These are phyloP conservation scores for Drosophila prosaltans DNA, from an alignment of 1,140 invertebrate species.

Conservation along the genomic window DNA sequence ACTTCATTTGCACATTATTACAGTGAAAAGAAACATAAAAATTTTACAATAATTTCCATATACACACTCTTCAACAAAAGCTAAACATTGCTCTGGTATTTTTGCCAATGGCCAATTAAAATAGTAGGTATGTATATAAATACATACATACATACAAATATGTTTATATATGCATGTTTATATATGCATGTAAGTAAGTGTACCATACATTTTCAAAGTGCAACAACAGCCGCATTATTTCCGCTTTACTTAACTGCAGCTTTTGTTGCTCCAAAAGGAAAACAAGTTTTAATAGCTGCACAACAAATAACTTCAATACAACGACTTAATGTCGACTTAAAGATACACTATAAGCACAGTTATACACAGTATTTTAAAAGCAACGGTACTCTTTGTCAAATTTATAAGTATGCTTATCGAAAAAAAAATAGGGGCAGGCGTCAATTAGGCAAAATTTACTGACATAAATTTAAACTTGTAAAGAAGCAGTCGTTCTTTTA, in stretches of 20 bases:
- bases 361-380: no score
- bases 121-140: slow-evolving; percentile 22
- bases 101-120: slow-evolving; percentile 67
- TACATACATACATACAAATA: no score
- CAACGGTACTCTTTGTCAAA: no score
- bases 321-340: not conserved
- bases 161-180: no score
- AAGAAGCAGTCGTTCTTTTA: no score
- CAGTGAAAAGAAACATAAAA: slow-evolving; percentile 44
- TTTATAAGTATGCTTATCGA: no score
- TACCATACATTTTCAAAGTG: slow-evolving; percentile 39
- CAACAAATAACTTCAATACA: slow-evolving; percentile 44
- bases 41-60: slow-evolving; percentile 46
- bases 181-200: slow-evolving; percentile 3
- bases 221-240: slow-evolving; percentile 49
- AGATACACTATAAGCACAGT: not conserved
- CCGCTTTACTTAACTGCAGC: slow-evolving; percentile 57
- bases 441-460: no score
- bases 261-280: slow-evolving; percentile 21
- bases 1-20: slow-evolving; percentile 38
- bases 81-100: slow-evolving; percentile 23
- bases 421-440: no score
- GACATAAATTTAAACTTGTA: no score
- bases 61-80: slow-evolving; percentile 46
- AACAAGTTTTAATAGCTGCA: slow-evolving; percentile 38